Base-by-base conservation (phyloP, 30 jellyfish, hydroid and myxozoan genomes). In the Catostylus mosaicus region DNA sequence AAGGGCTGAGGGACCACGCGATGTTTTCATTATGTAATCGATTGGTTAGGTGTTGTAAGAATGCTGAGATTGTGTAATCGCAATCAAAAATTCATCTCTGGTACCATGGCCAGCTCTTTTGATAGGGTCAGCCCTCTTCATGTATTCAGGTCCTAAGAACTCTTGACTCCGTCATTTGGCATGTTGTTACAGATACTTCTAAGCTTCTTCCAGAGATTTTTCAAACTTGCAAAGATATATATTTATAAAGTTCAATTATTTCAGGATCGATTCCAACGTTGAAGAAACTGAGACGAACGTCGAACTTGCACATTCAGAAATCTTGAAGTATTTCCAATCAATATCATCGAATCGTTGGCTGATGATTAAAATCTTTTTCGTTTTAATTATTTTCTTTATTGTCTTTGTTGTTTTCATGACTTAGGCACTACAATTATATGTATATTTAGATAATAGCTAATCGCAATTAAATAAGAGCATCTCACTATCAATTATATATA, bases 261-360 rank as follows among this genome's bases (percentile, higher is more conserved):
- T 24, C 67, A 95, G 99, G 80, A 95, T 95, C 82, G 99, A 95
- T 69, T 73, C 97, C 27, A 90, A 95, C 67, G 95, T 95, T 2
- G 98, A 95, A 67, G 96, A 89, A 34, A 89, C 99, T 20, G 98
- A 95, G 80, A 60, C 96, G 85, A 90, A 95, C 85, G 99, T 95
- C 62, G 99, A 90, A 82, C 96, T 97, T 24, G 99, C 99, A 1
- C 99, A 95, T 61, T 72, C 90, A 48, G 99, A 95, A 69, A 93
- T 95, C 8, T 80, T 95, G 71, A 90, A 90, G 57, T 95, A 95
- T 73, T 95, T 95, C 50, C 98, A 95, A 56, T 84, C 97, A 22
- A 82, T 95, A 1, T 73, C 98, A 24, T 95, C 99, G 30, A 95
- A 95, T 69, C 89, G 99, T n/a, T 90, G 98, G 99, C 91, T 95